phyloP scores from a whole-genome alignment of 2,888 invertebrate genomes.

The Leucophenga maculata region DNA sequence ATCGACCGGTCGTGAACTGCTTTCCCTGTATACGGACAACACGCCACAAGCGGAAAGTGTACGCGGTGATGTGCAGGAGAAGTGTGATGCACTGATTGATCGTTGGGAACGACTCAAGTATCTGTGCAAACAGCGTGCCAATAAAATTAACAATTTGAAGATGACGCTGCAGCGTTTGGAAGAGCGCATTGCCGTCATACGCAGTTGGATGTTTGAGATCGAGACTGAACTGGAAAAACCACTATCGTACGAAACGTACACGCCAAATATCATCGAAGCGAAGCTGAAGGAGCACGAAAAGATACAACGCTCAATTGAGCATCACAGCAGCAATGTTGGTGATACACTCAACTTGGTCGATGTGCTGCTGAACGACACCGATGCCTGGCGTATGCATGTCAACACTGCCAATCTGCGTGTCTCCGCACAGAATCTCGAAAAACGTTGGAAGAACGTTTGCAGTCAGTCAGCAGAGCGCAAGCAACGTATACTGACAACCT shows the following conservation, averaged over 20 bases:
- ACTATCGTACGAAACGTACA: conserved; percentile 79
- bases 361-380: conserved; percentile 82
- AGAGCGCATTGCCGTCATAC: conserved; percentile 80
- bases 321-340: conserved; percentile 83
- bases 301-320: conserved; percentile 83
- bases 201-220: conserved; percentile 81
- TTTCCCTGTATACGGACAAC: conserved; percentile 76
- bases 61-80: conserved; percentile 75
- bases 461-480: conserved; percentile 82
- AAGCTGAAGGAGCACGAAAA: conserved; percentile 82
- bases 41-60: conserved; percentile 77
- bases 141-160: conserved; percentile 81
- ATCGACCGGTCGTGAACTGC: conserved; percentile 78
- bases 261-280: conserved; percentile 79
- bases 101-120: conserved; percentile 81
- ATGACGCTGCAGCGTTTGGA: conserved; percentile 82
- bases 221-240: conserved; percentile 81
- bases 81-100: conserved; percentile 77
- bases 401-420: conserved; percentile 79
- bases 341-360: conserved; percentile 87
- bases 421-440: conserved; percentile 82
- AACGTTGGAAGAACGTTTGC: conserved; percentile 85
- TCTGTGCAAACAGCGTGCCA: conserved; percentile 78
- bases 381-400: conserved; percentile 81
- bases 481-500: conserved; percentile 77